These are phyloP conservation scores for Semicossyphus pulcher DNA, from an alignment of 2,113 vertebrate genomes.

Conservation along the genomic window DNA sequence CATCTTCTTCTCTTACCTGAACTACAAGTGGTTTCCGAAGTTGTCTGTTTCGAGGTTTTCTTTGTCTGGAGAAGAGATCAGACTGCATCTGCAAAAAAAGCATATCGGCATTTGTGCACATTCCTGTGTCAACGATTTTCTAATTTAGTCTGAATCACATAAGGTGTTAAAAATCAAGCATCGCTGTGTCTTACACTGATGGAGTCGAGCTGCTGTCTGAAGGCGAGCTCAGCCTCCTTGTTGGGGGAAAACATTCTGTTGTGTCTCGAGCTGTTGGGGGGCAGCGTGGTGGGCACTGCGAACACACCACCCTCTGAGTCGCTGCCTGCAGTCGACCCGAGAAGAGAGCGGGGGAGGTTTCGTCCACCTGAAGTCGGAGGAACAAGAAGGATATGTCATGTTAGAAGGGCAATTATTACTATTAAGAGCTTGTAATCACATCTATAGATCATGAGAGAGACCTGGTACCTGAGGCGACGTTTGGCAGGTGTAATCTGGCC, in stretches of 20 bases:
- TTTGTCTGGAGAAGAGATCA: slow-evolving; percentile 93
- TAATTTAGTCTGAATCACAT: neutral
- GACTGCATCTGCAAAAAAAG: slow-evolving; percentile 84
- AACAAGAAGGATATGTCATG: neutral
- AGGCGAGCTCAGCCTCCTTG: slow-evolving; percentile 93
- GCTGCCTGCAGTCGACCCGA: slow-evolving; percentile 81
- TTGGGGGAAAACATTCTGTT: slow-evolving; percentile 93
- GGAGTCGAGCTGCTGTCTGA: slow-evolving; percentile 94
- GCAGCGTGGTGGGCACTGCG: slow-evolving; percentile 94
- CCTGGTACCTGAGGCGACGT: slow-evolving; percentile 68
- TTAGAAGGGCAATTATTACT: neutral
- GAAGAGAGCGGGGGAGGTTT: slow-evolving; percentile 88
- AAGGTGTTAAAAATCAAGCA: neutral
- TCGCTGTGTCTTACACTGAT: slow-evolving; percentile 89
- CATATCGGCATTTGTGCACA: neutral
- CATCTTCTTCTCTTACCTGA: slow-evolving; percentile 85
- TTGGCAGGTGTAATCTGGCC: slow-evolving; percentile 83
- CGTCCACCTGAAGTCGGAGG: slow-evolving; percentile 83
- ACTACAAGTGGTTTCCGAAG: slow-evolving; percentile 95
- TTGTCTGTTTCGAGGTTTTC: slow-evolving; percentile 91
- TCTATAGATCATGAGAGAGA: neutral
- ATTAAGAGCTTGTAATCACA: neutral
- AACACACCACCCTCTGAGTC: slow-evolving; percentile 92
- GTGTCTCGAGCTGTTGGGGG: slow-evolving; percentile 94
- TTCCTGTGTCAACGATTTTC: neutral